Percentiles rank a stretch among this genome's conserved stretches.
These are phyloP conservation scores for Diglossa brunneiventris DNA, from an alignment of 2,113 vertebrate genomes.

Conservation along the genomic window DNA sequence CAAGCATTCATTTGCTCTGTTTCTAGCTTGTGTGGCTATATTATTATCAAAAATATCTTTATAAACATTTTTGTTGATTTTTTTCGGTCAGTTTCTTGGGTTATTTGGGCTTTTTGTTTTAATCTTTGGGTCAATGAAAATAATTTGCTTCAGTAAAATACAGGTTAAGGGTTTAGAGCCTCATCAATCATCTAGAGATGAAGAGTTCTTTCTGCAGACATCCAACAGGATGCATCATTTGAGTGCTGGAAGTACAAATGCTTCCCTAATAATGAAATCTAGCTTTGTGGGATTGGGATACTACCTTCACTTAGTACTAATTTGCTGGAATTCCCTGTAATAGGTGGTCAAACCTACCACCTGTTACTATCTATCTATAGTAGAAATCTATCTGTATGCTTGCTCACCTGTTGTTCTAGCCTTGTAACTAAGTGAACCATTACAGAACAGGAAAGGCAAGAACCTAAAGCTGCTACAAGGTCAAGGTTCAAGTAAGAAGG, in stretches of 20 bases:
- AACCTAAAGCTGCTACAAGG: not conserved
- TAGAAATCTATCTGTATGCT: not conserved
- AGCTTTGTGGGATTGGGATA: not conserved
- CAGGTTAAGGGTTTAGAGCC: not conserved
- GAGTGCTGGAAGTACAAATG: not conserved
- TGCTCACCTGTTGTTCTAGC: not conserved
- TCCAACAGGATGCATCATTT: not conserved
- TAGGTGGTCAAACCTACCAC: not conserved
- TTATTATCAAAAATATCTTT: not conserved
- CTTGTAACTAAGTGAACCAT: not conserved
- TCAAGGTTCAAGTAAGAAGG: constrained; percentile 9
- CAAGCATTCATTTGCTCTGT: not conserved
- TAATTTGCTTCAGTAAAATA: not conserved
- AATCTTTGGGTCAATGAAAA: not conserved
- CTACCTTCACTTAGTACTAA: not conserved
- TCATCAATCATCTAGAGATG: not conserved
- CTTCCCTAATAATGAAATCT: not conserved
- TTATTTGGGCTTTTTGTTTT: not conserved
- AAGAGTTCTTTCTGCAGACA: not conserved
- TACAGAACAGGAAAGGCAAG: not conserved
- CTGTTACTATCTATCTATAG: too few relatives aligned
- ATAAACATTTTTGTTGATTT: not conserved
- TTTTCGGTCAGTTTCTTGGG: not conserved
- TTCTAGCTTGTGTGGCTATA: not conserved
- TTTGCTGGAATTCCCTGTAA: not conserved